Conservation (phyloP, 2,888 invertebrate genomes). For the Stenolophus ochropezus region DNA sequence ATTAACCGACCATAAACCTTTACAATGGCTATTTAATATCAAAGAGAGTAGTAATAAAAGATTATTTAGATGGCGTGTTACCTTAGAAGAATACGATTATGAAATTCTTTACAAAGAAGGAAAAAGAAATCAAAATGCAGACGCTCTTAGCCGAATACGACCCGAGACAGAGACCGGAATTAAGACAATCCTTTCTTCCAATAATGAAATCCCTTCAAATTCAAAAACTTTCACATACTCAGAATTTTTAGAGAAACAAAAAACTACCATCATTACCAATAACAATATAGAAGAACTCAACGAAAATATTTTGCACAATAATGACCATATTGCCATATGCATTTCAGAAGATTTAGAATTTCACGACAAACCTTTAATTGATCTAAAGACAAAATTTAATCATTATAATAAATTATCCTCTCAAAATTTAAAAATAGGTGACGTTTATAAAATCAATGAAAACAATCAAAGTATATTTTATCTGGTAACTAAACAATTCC, state of each 20-base stretch:
- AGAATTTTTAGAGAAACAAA: slow-evolving; percentile 20
- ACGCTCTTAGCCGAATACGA: slow-evolving; percentile 51
- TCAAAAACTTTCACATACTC: slow-evolving; percentile 57
- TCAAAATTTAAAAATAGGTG: neutral
- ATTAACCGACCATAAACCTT: slow-evolving; percentile 54
- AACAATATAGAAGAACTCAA: slow-evolving; percentile 5
- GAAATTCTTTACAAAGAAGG: slow-evolving; percentile 54
- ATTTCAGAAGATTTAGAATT: slow-evolving; percentile 45
- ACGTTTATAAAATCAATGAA: neutral
- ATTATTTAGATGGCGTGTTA: slow-evolving; percentile 51
- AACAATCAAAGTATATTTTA: neutral
- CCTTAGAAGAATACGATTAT: slow-evolving; percentile 56
- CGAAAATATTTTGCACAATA: neutral
- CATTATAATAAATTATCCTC: neutral
- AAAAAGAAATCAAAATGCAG: slow-evolving; percentile 54
- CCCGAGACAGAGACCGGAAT: slow-evolving; percentile 2
- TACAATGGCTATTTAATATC: slow-evolving; percentile 51
- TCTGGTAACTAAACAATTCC: slow-evolving; percentile 26
- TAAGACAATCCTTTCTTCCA: neutral
- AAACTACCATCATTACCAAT: neutral
- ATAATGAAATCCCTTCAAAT: neutral
- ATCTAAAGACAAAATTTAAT: neutral
- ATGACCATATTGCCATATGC: slow-evolving; percentile 6
- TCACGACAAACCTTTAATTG: neutral
- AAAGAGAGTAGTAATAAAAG: slow-evolving; percentile 38